phyloP scores from a whole-genome alignment of 1,140 invertebrate species.

The Anagrus nilaparvatae region DNA sequence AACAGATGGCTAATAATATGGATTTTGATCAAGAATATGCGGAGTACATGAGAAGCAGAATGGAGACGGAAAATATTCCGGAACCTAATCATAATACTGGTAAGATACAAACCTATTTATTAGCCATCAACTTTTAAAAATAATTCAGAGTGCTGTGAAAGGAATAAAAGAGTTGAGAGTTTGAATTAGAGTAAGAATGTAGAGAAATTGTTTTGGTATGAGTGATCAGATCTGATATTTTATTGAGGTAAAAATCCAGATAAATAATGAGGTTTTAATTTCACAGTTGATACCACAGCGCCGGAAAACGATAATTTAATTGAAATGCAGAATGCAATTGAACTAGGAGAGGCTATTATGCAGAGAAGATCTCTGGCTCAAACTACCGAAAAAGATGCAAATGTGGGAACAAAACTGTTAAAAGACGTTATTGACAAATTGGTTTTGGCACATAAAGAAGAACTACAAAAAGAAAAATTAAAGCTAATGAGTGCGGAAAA shows the following conservation, averaged over 20 bases:
- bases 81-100: slow-evolving; percentile 3
- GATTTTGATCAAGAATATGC: slow-evolving; percentile 17
- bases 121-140: slow-evolving; percentile 9
- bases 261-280: slow-evolving; percentile 17
- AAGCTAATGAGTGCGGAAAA: too few species aligned
- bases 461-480: too few species aligned
- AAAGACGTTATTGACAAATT: too few species aligned
- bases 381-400: too few species aligned
- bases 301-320: too few species aligned
- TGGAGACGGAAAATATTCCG: slow-evolving; percentile 4
- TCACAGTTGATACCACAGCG: slow-evolving; percentile 9
- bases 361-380: too few species aligned
- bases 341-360: too few species aligned
- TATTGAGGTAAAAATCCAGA: slow-evolving; percentile 16
- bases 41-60: slow-evolving; percentile 20
- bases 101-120: slow-evolving; percentile 11
- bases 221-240: slow-evolving; percentile 19
- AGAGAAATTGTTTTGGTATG: slow-evolving; percentile 12
- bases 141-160: slow-evolving; percentile 16
- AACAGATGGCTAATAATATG: too few species aligned
- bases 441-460: too few species aligned
- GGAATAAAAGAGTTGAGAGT: not conserved
- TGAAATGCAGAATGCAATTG: too few species aligned
- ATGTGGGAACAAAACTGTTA: too few species aligned
- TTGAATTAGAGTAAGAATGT: slow-evolving; percentile 12